These are phyloP conservation scores for Xiphias gladius DNA, from an alignment of 2,113 vertebrate genomes.

Conservation along the genomic window DNA sequence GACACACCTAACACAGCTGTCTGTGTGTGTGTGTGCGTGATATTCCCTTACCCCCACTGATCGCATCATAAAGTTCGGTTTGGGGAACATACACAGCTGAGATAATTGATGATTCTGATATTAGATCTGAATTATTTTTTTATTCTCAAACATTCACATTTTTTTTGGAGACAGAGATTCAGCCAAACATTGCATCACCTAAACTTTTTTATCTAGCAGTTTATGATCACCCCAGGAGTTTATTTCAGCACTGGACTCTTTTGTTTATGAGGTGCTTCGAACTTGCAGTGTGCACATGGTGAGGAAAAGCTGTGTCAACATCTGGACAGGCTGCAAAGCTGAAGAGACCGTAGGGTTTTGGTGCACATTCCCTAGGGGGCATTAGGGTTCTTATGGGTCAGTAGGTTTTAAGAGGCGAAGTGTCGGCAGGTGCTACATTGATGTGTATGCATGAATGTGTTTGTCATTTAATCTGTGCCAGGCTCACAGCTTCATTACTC, in stretches of 20 bases:
- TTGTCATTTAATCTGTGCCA: background rate
- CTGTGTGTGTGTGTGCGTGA: background rate
- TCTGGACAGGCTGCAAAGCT: conserved; percentile 11
- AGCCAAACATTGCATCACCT: conserved; percentile 1
- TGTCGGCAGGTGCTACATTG: background rate
- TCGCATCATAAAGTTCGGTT: conserved; percentile 4
- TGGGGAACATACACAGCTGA: background rate
- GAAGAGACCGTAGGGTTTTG: background rate
- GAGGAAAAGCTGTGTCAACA: conserved; percentile 40
- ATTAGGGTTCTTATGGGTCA: background rate
- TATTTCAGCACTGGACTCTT: background rate
- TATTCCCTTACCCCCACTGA: background rate
- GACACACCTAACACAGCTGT: conserved; percentile 9
- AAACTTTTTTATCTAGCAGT: background rate
- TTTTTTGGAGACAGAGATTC: background rate
- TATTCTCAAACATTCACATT: background rate
- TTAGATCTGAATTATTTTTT: background rate
- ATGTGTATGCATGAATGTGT: background rate
- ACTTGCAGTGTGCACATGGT: background rate
- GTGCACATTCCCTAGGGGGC: conserved; percentile 5
- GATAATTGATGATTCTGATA: background rate
- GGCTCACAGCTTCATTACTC: background rate
- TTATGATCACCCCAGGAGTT: background rate
- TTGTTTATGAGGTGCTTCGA: conserved; percentile 10
- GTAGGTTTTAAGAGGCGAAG: background rate